Conservation (phyloP, 2,797 vertebrate genomes). For the Tarsius wallacei region DNA sequence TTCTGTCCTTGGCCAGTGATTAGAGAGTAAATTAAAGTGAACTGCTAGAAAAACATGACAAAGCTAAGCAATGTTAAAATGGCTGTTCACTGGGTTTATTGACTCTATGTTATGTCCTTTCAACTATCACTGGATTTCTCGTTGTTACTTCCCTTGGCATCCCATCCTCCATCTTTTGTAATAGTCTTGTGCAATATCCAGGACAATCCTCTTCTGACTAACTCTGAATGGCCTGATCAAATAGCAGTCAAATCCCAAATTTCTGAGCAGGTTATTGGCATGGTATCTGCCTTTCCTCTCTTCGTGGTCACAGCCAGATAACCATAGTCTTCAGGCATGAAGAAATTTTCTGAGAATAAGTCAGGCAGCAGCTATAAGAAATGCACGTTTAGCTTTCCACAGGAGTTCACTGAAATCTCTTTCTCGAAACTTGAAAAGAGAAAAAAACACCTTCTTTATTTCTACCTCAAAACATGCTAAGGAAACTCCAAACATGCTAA, state of each 20-base stretch:
- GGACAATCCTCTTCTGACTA: neutral
- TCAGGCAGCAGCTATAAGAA: neutral
- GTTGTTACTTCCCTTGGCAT: neutral
- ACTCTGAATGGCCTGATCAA: neutral
- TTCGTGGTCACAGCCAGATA: neutral
- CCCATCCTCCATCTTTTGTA: neutral
- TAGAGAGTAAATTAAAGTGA: too few species aligned
- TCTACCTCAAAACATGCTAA: neutral
- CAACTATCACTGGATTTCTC: neutral
- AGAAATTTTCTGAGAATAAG: neutral
- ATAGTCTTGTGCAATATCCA: neutral
- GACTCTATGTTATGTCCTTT: too few species aligned
- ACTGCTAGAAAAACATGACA: too few species aligned
- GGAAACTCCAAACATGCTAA: neutral
- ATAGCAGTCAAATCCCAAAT: neutral
- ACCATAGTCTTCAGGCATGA: neutral
- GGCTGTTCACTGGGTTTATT: too few species aligned
- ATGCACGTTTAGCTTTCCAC: neutral
- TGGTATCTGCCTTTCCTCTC: neutral
- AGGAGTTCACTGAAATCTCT: neutral
- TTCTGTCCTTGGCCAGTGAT: too few species aligned
- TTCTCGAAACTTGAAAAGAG: neutral
- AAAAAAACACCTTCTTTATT: neutral
- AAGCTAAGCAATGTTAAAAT: too few species aligned
- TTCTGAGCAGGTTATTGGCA: neutral